These are phyloP conservation scores for Choloepus hoffmanni DNA, from an alignment of 2,113 vertebrate genomes.

Conservation along the genomic window DNA sequence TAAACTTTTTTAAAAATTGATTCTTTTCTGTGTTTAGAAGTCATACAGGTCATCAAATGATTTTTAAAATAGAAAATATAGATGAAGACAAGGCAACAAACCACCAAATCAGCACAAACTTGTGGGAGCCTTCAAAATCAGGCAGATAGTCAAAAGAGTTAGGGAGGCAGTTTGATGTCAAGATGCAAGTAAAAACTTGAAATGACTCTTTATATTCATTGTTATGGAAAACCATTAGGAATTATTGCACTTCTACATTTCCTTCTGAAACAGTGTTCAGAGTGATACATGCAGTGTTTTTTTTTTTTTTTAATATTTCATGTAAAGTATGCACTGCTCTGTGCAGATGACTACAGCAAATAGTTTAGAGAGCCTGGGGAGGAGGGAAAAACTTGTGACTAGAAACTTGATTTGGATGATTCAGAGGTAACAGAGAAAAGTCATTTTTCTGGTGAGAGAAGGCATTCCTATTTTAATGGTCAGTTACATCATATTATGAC, in stretches of 20 bases:
- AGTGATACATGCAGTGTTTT: not conserved
- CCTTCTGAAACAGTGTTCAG: not conserved
- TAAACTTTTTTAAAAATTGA: constrained; percentile 12
- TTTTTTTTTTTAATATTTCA: not conserved
- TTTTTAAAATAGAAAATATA: constrained; percentile 49
- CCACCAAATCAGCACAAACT: not conserved
- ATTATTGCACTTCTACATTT: constrained; percentile 17
- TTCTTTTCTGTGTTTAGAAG: constrained; percentile 50
- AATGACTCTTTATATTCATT: constrained; percentile 13
- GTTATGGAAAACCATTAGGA: constrained; percentile 9
- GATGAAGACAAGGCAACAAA: constrained; percentile 42
- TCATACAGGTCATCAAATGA: not conserved
- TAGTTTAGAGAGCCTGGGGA: not conserved
- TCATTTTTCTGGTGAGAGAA: not conserved
- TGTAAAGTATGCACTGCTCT: not conserved
- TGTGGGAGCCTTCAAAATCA: not conserved
- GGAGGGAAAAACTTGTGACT: not conserved
- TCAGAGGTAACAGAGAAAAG: not conserved
- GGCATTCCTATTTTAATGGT: constrained; percentile 48
- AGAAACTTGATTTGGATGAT: not conserved
- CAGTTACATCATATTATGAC: constrained; percentile 47
- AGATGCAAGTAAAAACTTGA: not conserved
- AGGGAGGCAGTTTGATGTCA: not conserved
- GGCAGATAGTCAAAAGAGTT: constrained; percentile 19
- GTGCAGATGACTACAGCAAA: not conserved